Conservation (phyloP, 2,113 vertebrate genomes). For the Dicaeum eximium region DNA sequence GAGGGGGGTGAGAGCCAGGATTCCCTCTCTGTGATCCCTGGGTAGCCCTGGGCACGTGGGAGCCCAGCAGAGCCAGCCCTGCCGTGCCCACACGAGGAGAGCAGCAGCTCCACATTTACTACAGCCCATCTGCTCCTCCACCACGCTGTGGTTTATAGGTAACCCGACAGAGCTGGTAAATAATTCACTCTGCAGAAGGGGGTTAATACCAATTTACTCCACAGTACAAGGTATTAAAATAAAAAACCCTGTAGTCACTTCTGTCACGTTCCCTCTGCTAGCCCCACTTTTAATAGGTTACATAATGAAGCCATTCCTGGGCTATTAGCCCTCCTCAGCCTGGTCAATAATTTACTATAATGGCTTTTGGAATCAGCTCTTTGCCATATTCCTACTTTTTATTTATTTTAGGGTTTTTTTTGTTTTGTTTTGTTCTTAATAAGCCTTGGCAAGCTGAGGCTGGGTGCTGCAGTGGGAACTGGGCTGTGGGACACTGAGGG, state of each 20-base stretch:
- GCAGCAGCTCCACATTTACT: not conserved
- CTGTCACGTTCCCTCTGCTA: conserved; percentile 17
- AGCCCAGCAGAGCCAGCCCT: not conserved
- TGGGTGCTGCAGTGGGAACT: not conserved
- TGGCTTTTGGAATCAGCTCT: conserved; percentile 25
- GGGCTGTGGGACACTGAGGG: not conserved
- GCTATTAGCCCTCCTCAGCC: conserved; percentile 53
- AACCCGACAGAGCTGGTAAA: conserved; percentile 16
- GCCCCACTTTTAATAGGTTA: conserved; percentile 66
- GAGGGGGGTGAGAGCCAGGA: not conserved
- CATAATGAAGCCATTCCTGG: conserved; percentile 57
- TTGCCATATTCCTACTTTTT: not conserved
- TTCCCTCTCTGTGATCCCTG: not conserved
- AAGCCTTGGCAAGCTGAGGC: not conserved
- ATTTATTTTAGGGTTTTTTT: not conserved
- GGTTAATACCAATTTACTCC: conserved; percentile 42
- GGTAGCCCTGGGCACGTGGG: not conserved
- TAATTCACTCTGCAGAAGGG: conserved; percentile 53
- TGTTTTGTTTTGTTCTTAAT: not conserved
- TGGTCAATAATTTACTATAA: conserved; percentile 61
- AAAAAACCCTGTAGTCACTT: conserved; percentile 43
- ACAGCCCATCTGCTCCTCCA: not conserved
- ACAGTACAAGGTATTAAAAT: conserved; percentile 44
- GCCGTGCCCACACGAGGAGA: rapidly evolving
- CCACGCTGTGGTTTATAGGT: not conserved